phyloP scores from a whole-genome alignment of 2,113 vertebrate species.

The Rhinopomastus cyanomelas region DNA sequence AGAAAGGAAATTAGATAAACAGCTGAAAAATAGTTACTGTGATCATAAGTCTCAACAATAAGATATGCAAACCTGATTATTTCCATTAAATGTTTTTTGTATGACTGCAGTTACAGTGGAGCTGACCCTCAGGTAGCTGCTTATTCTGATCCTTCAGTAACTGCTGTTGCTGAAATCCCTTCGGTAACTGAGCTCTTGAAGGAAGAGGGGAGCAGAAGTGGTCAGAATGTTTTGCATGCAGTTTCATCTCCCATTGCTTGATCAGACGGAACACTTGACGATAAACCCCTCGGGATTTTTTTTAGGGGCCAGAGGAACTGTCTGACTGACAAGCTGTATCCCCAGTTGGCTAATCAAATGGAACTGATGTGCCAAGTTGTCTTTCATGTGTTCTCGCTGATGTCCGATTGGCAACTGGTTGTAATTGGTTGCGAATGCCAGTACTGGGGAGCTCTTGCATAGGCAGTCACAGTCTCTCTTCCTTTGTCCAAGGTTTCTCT shows the following conservation, averaged over 20 bases:
- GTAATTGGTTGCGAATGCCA: slow-evolving; percentile 35
- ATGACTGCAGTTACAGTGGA: neutral
- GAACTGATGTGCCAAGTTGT: slow-evolving; percentile 20
- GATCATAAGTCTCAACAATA: neutral
- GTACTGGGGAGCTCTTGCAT: neutral
- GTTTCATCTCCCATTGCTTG: slow-evolving; percentile 1
- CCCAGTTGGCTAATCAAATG: neutral
- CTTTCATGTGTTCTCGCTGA: slow-evolving; percentile 2
- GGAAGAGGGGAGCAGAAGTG: neutral
- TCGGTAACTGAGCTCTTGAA: neutral
- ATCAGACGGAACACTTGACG: slow-evolving; percentile 17
- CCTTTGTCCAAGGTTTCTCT: neutral
- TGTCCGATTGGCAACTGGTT: slow-evolving; percentile 11
- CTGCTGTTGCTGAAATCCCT: neutral
- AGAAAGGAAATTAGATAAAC: neutral
- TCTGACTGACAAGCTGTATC: slow-evolving; percentile 34
- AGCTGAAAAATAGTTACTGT: slow-evolving; percentile 16
- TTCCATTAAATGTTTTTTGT: neutral
- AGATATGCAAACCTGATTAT: neutral
- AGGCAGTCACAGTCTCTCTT: neutral
- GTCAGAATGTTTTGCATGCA: neutral
- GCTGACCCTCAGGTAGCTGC: neutral
- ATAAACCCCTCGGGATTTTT: neutral
- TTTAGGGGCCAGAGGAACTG: neutral
- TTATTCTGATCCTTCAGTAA: neutral